Evolutionary conservation across 2,797 vertebrate genomes (phyloP).

Genomic region (Hippocampus kuda): DNA sequence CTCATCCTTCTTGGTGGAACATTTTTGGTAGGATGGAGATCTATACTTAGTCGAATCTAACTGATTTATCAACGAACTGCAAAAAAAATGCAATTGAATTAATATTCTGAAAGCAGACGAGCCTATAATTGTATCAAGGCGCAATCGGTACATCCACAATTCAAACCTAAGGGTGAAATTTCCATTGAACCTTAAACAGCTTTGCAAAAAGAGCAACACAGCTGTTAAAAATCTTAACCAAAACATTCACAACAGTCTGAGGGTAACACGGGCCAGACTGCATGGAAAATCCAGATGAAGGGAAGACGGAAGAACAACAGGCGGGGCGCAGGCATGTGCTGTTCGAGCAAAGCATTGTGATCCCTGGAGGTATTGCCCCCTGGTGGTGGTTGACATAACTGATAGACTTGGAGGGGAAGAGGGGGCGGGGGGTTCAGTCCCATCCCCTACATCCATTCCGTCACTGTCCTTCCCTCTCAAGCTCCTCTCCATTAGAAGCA

Average conservation of each 20-base stretch:
- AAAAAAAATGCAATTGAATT: not conserved
- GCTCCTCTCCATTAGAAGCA: conserved; percentile 58
- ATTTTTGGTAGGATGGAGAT: not conserved
- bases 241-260: conserved; percentile 25
- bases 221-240: conserved; percentile 30
- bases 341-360: conserved; percentile 1
- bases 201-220: conserved; percentile 33
- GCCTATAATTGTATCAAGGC: not conserved
- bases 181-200: conserved; percentile 33
- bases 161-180: conserved; percentile 19
- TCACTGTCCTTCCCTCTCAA: conserved; percentile 27
- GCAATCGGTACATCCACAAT: conserved; percentile 33
- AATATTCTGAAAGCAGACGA: not conserved
- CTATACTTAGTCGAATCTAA: not conserved
- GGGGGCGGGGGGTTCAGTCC: conserved; percentile 19
- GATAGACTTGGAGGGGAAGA: not conserved
- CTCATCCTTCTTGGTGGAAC: no score
- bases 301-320: not conserved
- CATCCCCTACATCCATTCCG: conserved; percentile 32
- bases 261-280: conserved; percentile 20
- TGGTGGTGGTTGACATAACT: conserved; percentile 17
- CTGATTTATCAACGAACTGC: not conserved
- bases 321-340: not conserved
- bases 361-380: conserved; percentile 25
- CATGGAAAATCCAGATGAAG: conserved; percentile 18